Evolutionary conservation across 2,888 invertebrate species (phyloP).

Genomic region (Eupithecia subumbrata): DNA sequence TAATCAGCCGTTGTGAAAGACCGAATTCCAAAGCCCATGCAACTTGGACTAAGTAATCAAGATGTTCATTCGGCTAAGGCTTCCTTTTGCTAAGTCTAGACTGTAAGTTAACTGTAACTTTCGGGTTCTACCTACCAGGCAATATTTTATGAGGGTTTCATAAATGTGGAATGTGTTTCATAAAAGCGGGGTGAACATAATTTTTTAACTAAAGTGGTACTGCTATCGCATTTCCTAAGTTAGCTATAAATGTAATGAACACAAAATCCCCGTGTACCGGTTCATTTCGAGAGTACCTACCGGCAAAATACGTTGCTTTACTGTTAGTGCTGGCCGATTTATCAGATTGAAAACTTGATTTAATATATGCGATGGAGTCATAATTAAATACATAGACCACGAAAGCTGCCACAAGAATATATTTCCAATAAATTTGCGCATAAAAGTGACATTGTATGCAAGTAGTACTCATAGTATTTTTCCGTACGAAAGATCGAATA

Average conservation of each 20-base stretch:
- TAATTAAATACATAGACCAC: too few relatives aligned
- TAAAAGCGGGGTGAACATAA: constrained; percentile 25
- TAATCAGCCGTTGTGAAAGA: constrained; percentile 15
- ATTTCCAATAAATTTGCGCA: too few relatives aligned
- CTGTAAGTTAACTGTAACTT: constrained; percentile 15
- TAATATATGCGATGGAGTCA: too few relatives aligned
- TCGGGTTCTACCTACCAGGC: constrained; percentile 11
- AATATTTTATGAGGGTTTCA: constrained; percentile 17
- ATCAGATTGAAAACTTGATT: background rate
- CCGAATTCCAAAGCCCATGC: constrained; percentile 10
- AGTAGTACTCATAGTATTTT: too few relatives aligned
- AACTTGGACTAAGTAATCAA: constrained; percentile 34
- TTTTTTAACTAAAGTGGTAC: constrained; percentile 23
- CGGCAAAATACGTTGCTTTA: too few relatives aligned
- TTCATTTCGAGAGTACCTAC: background rate
- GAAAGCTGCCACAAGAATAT: too few relatives aligned
- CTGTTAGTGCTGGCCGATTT: background rate
- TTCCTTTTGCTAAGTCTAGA: constrained; percentile 18
- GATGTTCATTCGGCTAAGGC: constrained; percentile 20
- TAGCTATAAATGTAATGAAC: constrained; percentile 18
- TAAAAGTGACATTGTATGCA: too few relatives aligned
- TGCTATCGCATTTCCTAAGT: constrained; percentile 17
- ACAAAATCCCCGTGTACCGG: background rate
- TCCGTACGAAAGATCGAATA: too few relatives aligned
- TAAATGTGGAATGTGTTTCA: constrained; percentile 29